phyloP scores from a whole-genome alignment of 37 sponge, comb jelly and placozoan species.

The Amphimedon queenslandica region DNA sequence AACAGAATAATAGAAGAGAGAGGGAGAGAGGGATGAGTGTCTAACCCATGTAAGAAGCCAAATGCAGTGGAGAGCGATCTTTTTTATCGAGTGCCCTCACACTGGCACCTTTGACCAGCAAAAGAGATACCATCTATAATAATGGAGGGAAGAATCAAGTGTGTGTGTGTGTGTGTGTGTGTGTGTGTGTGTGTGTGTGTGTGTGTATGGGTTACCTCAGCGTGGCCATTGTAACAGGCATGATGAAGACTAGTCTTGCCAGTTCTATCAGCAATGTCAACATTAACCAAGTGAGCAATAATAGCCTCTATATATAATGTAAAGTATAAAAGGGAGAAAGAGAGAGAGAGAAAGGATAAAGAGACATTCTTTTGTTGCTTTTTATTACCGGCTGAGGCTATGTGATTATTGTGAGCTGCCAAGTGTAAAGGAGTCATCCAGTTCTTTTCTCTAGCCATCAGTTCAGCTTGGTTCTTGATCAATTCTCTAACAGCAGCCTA shows the following conservation, averaged over 20 bases:
- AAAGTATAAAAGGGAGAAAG: background rate
- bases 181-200: background rate
- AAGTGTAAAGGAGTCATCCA: conserved; percentile 91
- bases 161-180: background rate
- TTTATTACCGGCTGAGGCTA: conserved; percentile 57
- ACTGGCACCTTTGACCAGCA: conserved; percentile 78
- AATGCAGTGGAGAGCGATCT: conserved; percentile 76
- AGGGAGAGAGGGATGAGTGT: too few relatives aligned
- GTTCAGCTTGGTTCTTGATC: conserved; percentile 67
- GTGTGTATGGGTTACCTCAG: conserved; percentile 20
- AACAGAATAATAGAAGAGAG: too few relatives aligned
- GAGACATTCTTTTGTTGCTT: background rate
- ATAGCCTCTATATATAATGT: conserved; percentile 19
- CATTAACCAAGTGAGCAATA: conserved; percentile 30
- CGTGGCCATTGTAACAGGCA: conserved; percentile 75
- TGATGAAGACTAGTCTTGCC: conserved; percentile 85
- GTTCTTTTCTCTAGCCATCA: conserved; percentile 83
- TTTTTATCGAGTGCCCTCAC: conserved; percentile 50
- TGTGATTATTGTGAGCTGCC: conserved; percentile 85
- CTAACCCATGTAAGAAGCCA: conserved; percentile 80
- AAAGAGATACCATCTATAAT: conserved; percentile 76
- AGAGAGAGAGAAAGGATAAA: background rate
- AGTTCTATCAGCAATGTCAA: conserved; percentile 72
- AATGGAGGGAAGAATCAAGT: background rate
- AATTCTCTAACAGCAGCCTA: conserved; percentile 57